These are phyloP conservation scores for Lineus longissimus DNA, from an alignment of 1,140 invertebrate species.

Conservation along the genomic window DNA sequence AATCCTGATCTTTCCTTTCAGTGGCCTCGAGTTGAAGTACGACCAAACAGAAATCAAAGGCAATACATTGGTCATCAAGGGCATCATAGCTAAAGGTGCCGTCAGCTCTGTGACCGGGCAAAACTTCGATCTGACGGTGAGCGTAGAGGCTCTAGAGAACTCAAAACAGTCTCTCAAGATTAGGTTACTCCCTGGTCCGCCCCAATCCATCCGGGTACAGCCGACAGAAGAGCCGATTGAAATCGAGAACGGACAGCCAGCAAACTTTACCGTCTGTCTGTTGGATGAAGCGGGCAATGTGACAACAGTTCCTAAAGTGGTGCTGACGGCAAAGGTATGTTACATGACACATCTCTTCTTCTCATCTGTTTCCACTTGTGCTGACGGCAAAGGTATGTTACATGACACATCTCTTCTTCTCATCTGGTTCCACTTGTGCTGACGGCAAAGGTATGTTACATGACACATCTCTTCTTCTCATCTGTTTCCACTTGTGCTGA, in stretches of 20 bases:
- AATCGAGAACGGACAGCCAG: constrained; percentile 45
- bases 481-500: no score
- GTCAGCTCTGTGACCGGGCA: constrained; percentile 36
- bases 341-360: no score
- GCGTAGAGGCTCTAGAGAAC: constrained; percentile 36
- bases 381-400: constrained; percentile 33
- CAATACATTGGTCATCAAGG: constrained; percentile 41
- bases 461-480: no score
- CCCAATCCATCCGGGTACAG: constrained; percentile 24
- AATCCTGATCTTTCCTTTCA: constrained; percentile 17
- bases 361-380: no score
- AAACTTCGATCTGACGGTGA: constrained; percentile 45
- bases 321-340: constrained; percentile 33
- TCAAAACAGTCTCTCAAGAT: constrained; percentile 45
- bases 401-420: no score
- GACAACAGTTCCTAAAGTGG: constrained; percentile 33
- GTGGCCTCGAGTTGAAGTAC: constrained; percentile 45
- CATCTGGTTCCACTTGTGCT: no score
- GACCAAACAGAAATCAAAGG: constrained; percentile 35
- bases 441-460: constrained; percentile 29
- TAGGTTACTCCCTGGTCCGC: constrained; percentile 41
- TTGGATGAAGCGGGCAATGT: constrained; percentile 44
- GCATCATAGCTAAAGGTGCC: constrained; percentile 39
- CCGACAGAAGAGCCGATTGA: constrained; percentile 32
- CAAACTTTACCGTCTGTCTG: constrained; percentile 34